Conservation (phyloP, 2,888 invertebrate genomes). For the Pristionchus entomophagus region DNA sequence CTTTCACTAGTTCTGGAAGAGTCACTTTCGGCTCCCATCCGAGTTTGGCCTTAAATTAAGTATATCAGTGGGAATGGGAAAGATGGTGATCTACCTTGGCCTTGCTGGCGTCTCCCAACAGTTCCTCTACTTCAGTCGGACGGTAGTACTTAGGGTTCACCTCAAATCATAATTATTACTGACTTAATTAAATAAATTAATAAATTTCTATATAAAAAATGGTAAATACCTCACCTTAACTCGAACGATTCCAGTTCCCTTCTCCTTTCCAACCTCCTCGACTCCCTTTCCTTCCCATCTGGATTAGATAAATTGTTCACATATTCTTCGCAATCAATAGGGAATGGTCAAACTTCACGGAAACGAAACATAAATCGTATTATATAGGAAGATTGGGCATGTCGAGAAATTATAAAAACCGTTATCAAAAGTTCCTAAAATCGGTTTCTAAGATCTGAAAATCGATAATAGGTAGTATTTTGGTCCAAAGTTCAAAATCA, state of each 20-base stretch:
- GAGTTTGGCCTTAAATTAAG: constrained; percentile 81
- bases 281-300: constrained; percentile 90
- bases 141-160: constrained; percentile 86
- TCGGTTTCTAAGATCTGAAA: too few species aligned
- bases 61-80: not conserved
- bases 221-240: constrained; percentile 85
- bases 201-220: not conserved
- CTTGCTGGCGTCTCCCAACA: constrained; percentile 94
- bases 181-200: too few species aligned
- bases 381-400: too few species aligned
- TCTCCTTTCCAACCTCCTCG: constrained; percentile 87
- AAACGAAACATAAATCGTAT: not conserved
- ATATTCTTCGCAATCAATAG: too few species aligned
- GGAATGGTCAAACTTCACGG: too few species aligned
- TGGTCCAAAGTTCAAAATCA: too few species aligned
- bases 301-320: constrained; percentile 36
- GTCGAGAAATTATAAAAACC: too few species aligned
- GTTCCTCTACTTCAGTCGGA: constrained; percentile 92
- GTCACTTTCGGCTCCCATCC: constrained; percentile 90
- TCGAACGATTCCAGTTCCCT: constrained; percentile 84
- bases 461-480: too few species aligned
- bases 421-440: too few species aligned
- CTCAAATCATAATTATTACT: too few species aligned
- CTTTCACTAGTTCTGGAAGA: constrained; percentile 87
- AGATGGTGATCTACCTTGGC: constrained; percentile 80